Evolutionary conservation across 2,113 vertebrate genomes (phyloP).

Genomic region (Rhipidura dahli): DNA sequence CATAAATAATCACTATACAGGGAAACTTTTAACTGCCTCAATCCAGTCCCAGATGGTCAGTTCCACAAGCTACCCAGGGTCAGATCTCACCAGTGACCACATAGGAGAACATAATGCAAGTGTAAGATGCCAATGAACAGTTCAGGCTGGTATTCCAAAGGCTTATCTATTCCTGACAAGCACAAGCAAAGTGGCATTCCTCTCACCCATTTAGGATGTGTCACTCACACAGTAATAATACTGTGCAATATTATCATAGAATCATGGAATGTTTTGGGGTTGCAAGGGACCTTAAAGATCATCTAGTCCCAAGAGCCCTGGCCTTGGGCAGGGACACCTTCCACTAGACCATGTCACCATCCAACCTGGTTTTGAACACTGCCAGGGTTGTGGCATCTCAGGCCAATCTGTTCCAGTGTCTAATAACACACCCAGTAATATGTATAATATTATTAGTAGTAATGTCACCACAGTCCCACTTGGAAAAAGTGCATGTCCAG

Average conservation of each 20-base stretch:
- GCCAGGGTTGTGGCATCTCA: background rate
- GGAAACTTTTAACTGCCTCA: background rate
- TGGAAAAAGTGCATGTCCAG: background rate
- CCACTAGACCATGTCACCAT: background rate
- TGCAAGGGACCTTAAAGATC: background rate
- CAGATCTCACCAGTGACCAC: accelerated
- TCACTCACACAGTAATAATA: background rate
- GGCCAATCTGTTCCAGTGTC: background rate
- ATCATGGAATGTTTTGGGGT: background rate
- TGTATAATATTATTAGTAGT: background rate
- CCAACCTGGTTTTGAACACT: background rate
- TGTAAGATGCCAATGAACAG: background rate
- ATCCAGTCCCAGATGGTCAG: background rate
- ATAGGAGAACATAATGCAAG: background rate
- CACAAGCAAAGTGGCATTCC: accelerated
- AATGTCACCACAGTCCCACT: background rate
- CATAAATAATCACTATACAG: background rate
- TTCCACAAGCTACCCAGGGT: background rate
- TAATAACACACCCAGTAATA: background rate
- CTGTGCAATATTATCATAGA: background rate
- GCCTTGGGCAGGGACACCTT: background rate
- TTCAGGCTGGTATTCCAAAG: background rate
- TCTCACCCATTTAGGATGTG: background rate
- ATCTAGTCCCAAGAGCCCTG: accelerated
- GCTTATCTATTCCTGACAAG: accelerated